Conservation (phyloP, 1,140 invertebrate genomes). For the Aphaenogaster ashmeadi region DNA sequence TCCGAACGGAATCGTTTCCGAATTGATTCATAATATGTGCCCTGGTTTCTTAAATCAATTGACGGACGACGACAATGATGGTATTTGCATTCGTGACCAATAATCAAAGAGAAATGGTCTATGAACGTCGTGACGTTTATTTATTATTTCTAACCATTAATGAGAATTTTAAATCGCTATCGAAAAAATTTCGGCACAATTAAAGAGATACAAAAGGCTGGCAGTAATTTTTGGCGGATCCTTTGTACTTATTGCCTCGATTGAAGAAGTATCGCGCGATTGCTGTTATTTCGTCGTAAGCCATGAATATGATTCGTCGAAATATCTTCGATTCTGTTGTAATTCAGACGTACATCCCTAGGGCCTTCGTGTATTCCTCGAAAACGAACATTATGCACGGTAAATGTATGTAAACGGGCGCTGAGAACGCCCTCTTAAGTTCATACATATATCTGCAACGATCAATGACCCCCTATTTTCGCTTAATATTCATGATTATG, state of each 20-base stretch:
- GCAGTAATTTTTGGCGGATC: neutral
- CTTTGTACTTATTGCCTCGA: too few relatives aligned
- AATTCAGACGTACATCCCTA: neutral
- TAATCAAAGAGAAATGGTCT: too few relatives aligned
- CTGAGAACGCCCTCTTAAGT: constrained; percentile 6
- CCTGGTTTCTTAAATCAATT: neutral
- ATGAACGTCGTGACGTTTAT: too few relatives aligned
- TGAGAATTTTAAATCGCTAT: too few relatives aligned
- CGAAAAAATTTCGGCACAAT: too few relatives aligned
- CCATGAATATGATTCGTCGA: neutral
- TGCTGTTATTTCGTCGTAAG: neutral
- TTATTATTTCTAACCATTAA: too few relatives aligned
- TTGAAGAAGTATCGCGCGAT: neutral
- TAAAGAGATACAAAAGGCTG: neutral
- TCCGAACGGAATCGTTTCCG: too few relatives aligned
- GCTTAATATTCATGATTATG: constrained; percentile 47
- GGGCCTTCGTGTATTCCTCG: neutral
- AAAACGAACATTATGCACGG: constrained; percentile 4
- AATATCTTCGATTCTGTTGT: neutral
- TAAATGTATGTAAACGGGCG: constrained; percentile 24
- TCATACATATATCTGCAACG: neutral
- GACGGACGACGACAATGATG: too few relatives aligned
- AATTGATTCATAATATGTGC: too few relatives aligned
- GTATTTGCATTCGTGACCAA: too few relatives aligned
- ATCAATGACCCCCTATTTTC: constrained; percentile 13